Evolutionary conservation across 2,797 vertebrate species (phyloP), one percentile per base, ranked within the genome.

Genomic region (Macrochelys suwanniensis): DNA sequence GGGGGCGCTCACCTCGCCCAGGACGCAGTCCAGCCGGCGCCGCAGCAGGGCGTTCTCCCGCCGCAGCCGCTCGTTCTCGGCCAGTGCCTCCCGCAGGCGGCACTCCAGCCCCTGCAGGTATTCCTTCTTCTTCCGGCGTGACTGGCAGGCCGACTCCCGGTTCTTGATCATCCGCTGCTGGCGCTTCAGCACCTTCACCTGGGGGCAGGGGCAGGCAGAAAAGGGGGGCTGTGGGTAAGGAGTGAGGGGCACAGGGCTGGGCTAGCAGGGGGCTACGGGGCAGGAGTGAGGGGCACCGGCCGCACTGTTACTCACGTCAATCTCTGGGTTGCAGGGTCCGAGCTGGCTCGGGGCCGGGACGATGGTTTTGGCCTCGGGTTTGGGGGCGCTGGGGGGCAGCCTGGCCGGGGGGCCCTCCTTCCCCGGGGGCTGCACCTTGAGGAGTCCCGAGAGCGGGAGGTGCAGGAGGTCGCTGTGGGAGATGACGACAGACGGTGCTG

Each of bases 111-210:
- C 99, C 96, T 99, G 99, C 89, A 99, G 97, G 68, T 99, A 99
- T 95, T 99, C 99, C 92, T 99, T 99, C 98, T 99, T 99, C 98
- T 99, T 99, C 97, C 98, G 98, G 85, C 99, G 98, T 0, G 99
- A 99, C 98, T 99, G 99, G 89, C 99, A 99, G 3, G 99, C 99
- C 0, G 99, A 99, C 98, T 99, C 99, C 0, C 99, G 96, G 98
- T 99, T 99, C 98, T 99, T 99, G 57, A 99, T 99, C 99, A 99
- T 99, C 51, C 99, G 97, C 98, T 99, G 99, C 98, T 99, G 99
- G 61, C 99, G 97, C 98, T 99, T 99, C 97, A 99, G 95, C 49
- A 99, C 98, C 97, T 99, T 99, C 92, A 99, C 98, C 99, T 99
- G 90, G 7, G 57, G 53, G 53, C 53, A 2, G 21, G 11, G 23